Evolutionary conservation across 2,888 invertebrate species (phyloP).

Genomic region (Aleiodes alternator): DNA sequence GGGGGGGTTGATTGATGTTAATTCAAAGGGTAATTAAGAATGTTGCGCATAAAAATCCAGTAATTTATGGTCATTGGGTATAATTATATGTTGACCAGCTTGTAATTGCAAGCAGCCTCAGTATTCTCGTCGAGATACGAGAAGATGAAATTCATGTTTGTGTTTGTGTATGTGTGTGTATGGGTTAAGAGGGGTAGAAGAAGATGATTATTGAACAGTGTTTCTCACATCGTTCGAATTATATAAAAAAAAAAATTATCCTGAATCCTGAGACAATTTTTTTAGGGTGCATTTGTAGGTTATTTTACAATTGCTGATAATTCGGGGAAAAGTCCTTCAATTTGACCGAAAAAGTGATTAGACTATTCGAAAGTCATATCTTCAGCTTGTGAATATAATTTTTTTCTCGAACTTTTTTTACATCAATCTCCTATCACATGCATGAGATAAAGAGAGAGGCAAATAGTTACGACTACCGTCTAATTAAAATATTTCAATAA

Average conservation of each 20-base stretch:
- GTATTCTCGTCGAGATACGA: conserved; percentile 44
- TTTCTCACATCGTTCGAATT: conserved; percentile 5
- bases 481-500: too few species aligned
- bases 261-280: too few species aligned
- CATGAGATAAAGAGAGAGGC: too few species aligned
- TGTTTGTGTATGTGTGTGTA: conserved; percentile 54
- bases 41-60: conserved; percentile 75
- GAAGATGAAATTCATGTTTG: conserved; percentile 25
- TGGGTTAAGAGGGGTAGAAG: conserved; percentile 42
- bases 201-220: conserved; percentile 36
- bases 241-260: conserved; percentile 4
- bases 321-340: too few species aligned
- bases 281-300: too few species aligned
- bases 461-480: too few species aligned
- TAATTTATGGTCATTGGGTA: conserved; percentile 76
- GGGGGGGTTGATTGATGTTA: conserved; percentile 75
- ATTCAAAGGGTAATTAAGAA: conserved; percentile 76
- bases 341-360: too few species aligned
- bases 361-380: too few species aligned
- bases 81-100: conserved; percentile 76
- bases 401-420: too few species aligned
- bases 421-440: too few species aligned
- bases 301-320: too few species aligned
- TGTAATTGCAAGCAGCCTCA: conserved; percentile 73
- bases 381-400: too few species aligned